Conservation (phyloP, 2,888 invertebrate species). For the Acanthococcus lagerstroemiae region DNA sequence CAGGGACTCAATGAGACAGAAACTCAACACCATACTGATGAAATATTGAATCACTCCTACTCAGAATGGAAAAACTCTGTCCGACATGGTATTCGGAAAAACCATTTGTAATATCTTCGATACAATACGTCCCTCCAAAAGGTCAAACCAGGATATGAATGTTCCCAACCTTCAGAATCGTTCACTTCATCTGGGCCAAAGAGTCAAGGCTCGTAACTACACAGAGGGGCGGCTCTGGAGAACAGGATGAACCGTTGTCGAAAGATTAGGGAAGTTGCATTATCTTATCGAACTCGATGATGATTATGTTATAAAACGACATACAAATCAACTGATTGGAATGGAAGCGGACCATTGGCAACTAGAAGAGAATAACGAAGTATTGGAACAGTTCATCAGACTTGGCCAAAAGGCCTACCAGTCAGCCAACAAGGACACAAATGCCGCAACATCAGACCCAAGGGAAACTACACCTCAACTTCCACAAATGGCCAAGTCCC, state of each 20-base stretch:
- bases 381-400: not conserved
- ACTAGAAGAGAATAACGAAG: not conserved
- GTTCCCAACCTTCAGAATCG: not conserved
- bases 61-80: not conserved
- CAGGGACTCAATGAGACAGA: not conserved
- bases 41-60: not conserved
- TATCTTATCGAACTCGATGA: conserved; percentile 34
- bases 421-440: too few relatives aligned
- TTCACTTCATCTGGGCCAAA: conserved; percentile 4
- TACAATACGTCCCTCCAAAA: not conserved
- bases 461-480: too few relatives aligned
- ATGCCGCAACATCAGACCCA: too few relatives aligned
- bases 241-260: conserved; percentile 32
- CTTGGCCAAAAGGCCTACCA: too few relatives aligned
- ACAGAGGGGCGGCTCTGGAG: conserved; percentile 30
- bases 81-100: not conserved
- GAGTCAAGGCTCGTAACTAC: conserved; percentile 33
- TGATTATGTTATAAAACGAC: conserved; percentile 34
- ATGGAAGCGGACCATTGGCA: not conserved
- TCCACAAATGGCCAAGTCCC: too few relatives aligned
- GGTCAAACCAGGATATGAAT: not conserved
- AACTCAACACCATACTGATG: not conserved
- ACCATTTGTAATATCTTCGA: not conserved
- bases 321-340: conserved; percentile 32
- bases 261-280: conserved; percentile 33